Base-by-base conservation (phyloP, 2,113 vertebrate genomes). In the Melospiza georgiana region DNA sequence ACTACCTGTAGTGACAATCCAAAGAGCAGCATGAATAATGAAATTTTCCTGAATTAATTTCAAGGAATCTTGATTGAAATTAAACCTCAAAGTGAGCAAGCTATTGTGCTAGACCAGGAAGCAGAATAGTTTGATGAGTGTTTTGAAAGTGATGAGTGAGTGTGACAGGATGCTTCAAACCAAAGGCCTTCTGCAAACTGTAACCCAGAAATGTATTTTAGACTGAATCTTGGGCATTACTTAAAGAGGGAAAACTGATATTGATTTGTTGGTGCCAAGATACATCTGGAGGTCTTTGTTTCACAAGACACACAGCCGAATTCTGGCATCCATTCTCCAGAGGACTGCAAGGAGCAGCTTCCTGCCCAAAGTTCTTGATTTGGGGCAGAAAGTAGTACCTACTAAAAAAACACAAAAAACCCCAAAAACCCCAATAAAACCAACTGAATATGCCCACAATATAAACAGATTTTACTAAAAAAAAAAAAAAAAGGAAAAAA, bases 11-110 rank as follows among this genome's bases (percentile, higher is more conserved):
- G 33, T 12, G 39, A 68, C 66, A 89, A 75, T 82, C 57, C 2
- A 2, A 84, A 87, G 74, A 82, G 66, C 48, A 84, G 30, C 35
- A 61, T 5, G 10, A 89, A 89, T 82, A 69, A 91, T 82, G 92
- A 67, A 51, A 61, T 75, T 89, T 79, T 41, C 62, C 93, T 91
- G 68, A 95, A 87, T 81, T 89, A 84, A 93, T 89, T 93, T 93
- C 66, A 78, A 93, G 73, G 71, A 51, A 95, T 75, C 74, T 78
- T 82, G 62, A 82, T 71, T 71, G 84, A 82, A 93, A 96, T 87
- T 59, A 93, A 91, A 91, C 72, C 10, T 33, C 61, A 24, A 84
- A 91, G 55, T 63, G 84, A 89, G 54, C 52, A 84, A 91, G 81
- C 73, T 84, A 74, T 35, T 84, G 77, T 52, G 61, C 35, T 91